Evolutionary conservation across 1,140 invertebrate genomes (phyloP).

Genomic region (Caenorhabditis brenneri): DNA sequence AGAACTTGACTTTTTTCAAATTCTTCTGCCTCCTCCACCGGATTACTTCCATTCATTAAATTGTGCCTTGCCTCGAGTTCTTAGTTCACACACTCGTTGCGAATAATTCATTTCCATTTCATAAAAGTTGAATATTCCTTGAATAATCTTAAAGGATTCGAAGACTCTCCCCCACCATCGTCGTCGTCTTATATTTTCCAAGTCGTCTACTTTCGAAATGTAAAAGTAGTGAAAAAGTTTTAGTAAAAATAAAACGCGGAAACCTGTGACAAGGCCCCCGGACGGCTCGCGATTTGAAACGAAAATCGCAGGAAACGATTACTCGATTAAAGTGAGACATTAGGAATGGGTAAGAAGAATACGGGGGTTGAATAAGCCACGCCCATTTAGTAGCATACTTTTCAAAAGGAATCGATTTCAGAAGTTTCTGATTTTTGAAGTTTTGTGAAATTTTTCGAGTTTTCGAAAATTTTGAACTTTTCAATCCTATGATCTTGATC

Average conservation of each 20-base stretch:
- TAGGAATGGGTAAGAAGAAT: not conserved
- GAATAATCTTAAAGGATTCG: no score
- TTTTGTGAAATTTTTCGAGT: no score
- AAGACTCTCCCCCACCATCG: no score
- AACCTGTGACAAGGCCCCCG: constrained; percentile 16
- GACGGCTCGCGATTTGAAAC: not conserved
- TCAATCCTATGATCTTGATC: no score
- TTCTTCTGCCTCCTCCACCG: no score
- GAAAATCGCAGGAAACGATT: constrained; percentile 42
- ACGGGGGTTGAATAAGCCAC: not conserved
- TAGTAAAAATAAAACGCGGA: constrained; percentile 28
- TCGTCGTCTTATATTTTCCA: no score
- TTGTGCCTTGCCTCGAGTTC: not conserved
- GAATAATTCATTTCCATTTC: constrained; percentile 30
- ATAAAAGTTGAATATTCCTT: constrained; percentile 36
- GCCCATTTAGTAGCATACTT: no score
- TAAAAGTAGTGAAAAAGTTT: not conserved
- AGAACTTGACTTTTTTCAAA: not conserved
- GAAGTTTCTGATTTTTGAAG: no score
- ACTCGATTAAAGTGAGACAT: constrained; percentile 42
- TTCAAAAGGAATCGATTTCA: no score
- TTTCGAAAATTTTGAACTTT: no score
- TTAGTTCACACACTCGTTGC: constrained; percentile 8
- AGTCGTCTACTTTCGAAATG: not conserved
- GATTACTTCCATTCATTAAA: constrained; percentile 33